These are phyloP conservation scores for Calliopsis andreniformis DNA, from an alignment of 1,140 invertebrate species.

Conservation along the genomic window DNA sequence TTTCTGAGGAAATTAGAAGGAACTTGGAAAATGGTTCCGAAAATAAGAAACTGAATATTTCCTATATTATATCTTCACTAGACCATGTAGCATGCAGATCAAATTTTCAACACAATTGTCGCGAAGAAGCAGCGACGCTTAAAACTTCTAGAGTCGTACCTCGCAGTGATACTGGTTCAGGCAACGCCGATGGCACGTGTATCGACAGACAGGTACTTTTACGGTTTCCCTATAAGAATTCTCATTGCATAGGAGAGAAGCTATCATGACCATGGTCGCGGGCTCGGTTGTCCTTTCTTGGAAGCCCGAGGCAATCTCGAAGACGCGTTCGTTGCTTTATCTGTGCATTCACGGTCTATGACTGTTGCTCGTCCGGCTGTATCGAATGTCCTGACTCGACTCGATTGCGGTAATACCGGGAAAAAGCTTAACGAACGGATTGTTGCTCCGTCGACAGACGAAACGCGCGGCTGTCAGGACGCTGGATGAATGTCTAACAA, in stretches of 20 bases:
- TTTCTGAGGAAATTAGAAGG: no score
- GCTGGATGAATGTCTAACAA: slow-evolving; percentile 63
- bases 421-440: slow-evolving; percentile 67
- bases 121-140: neutral
- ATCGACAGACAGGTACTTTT: slow-evolving; percentile 45
- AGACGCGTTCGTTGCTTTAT: slow-evolving; percentile 52
- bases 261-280: slow-evolving; percentile 14
- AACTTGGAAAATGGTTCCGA: no score
- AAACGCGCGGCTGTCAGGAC: slow-evolving; percentile 50
- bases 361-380: slow-evolving; percentile 50
- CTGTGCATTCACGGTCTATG: slow-evolving; percentile 41
- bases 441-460: slow-evolving; percentile 55
- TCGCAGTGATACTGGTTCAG: neutral
- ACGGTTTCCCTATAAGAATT: slow-evolving; percentile 36
- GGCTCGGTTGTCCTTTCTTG: slow-evolving; percentile 45
- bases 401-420: slow-evolving; percentile 64
- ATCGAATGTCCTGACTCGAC: slow-evolving; percentile 61
- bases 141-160: neutral
- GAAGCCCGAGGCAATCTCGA: slow-evolving; percentile 55
- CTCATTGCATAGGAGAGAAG: slow-evolving; percentile 21
- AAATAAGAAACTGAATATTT: no score
- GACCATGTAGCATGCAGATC: no score
- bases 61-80: no score
- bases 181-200: slow-evolving; percentile 20
- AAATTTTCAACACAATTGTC: neutral